Percentiles rank a stretch among this genome's conserved stretches.
Conservation (phyloP, 2,888 invertebrate genomes). For the Lepidochrysops patricia region DNA sequence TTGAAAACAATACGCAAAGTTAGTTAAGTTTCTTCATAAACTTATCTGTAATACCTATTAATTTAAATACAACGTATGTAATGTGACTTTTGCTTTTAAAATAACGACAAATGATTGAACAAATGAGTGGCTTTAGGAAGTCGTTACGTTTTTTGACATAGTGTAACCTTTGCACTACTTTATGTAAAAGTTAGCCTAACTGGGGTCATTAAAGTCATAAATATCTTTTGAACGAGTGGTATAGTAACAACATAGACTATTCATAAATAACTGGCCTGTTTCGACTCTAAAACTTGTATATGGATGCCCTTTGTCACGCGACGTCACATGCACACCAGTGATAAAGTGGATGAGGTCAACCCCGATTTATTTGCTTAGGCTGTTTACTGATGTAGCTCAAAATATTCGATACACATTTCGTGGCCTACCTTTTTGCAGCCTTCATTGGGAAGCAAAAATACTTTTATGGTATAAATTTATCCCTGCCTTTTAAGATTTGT, state of each 20-base stretch:
- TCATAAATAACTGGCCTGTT: constrained; percentile 3
- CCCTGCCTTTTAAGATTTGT: neutral
- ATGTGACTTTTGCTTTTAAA: neutral
- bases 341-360: constrained; percentile 11
- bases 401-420: neutral
- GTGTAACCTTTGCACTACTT: neutral
- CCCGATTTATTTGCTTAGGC: constrained; percentile 9
- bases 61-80: neutral
- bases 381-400: constrained; percentile 8
- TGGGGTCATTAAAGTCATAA: neutral
- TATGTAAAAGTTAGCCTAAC: neutral
- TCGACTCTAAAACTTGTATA: constrained; percentile 9
- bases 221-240: neutral
- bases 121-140: neutral
- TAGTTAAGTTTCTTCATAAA: neutral
- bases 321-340: constrained; percentile 11
- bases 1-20: neutral
- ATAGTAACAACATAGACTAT: neutral
- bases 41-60: too few species aligned
- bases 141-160: neutral
- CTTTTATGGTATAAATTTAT: neutral
- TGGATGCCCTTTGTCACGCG: constrained; percentile 8
- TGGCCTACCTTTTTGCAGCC: neutral
- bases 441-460: neutral
- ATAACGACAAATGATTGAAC: neutral